Evolutionary conservation across 2,113 vertebrate genomes (phyloP).

Genomic region (Neolamprologus longior): DNA sequence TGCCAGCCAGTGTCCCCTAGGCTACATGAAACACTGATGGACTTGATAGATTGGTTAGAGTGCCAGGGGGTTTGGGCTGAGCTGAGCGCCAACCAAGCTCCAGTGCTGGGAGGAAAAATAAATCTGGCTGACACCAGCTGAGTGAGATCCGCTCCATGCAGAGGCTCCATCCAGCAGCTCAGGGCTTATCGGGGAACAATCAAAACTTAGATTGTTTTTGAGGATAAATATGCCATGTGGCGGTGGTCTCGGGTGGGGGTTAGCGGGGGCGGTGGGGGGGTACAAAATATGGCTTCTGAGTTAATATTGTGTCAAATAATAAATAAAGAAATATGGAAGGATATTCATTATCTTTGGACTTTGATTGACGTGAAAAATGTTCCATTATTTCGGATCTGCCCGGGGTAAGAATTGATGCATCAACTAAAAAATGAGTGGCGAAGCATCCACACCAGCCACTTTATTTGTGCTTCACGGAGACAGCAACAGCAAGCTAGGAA

Average conservation of each 20-base stretch:
- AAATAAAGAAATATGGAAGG: constrained; percentile 4
- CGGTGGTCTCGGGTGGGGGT: not conserved
- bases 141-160: not conserved
- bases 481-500: not conserved
- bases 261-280: not conserved
- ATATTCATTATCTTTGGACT: not conserved
- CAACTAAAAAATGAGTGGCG: not conserved
- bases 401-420: not conserved
- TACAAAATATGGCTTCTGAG: not conserved
- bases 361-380: constrained; percentile 12
- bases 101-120: constrained; percentile 38
- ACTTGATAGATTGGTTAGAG: constrained; percentile 51
- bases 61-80: constrained; percentile 27
- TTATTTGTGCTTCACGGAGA: not conserved
- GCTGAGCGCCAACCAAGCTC: constrained; percentile 25
- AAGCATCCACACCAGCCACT: not conserved
- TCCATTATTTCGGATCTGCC: constrained; percentile 5
- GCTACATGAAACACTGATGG: constrained; percentile 57
- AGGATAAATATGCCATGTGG: constrained; percentile 11
- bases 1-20: constrained; percentile 49
- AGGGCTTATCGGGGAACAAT: constrained; percentile 28
- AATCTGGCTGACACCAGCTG: constrained; percentile 35
- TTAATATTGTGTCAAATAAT: constrained; percentile 20
- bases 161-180: not conserved
- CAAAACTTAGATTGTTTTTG: constrained; percentile 23